A percentile compares a stretch with the other conserved stretches of the same genome.
Evolutionary conservation across 2,888 invertebrate species (phyloP).

Genomic region (Augochlorella aurata): DNA sequence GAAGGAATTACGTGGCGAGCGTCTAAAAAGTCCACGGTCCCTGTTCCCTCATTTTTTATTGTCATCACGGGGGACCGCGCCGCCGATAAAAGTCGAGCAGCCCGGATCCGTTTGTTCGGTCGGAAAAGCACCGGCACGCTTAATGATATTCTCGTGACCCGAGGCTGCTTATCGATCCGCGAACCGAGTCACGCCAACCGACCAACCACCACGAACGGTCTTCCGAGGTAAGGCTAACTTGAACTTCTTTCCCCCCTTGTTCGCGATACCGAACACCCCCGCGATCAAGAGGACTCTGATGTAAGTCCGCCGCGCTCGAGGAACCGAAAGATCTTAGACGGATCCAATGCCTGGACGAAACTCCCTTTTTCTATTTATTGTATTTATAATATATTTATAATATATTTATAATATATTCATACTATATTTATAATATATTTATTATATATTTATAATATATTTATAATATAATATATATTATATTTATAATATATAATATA

Average conservation of each 20-base stretch:
- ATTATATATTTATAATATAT: too few species aligned
- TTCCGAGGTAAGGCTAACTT: conserved; percentile 57
- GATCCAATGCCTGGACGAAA: too few species aligned
- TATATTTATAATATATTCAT: too few species aligned
- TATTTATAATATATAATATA: too few species aligned
- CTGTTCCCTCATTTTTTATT: conserved; percentile 42
- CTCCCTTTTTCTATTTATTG: too few species aligned
- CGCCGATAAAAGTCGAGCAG: conserved; percentile 50
- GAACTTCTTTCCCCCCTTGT: conserved; percentile 39
- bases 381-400: too few species aligned
- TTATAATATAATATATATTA: too few species aligned
- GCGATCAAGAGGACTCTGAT: conserved; percentile 4
- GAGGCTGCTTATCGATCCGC: conserved; percentile 72
- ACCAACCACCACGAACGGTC: conserved; percentile 63
- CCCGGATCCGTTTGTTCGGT: conserved; percentile 57
- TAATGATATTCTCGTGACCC: conserved; percentile 76
- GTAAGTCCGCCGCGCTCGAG: not conserved
- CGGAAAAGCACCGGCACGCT: conserved; percentile 65
- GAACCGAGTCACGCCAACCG: conserved; percentile 77
- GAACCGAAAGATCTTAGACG: not conserved
- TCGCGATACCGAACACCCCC: conserved; percentile 5
- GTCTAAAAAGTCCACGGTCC: conserved; percentile 2
- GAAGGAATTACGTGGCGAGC: not conserved
- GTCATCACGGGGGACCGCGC: conserved; percentile 22
- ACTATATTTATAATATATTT: too few species aligned